Percentiles rank a stretch among this genome's conserved stretches.
phyloP scores from a whole-genome alignment of 1,140 invertebrate genomes.

The Leptinotarsa lineolata region DNA sequence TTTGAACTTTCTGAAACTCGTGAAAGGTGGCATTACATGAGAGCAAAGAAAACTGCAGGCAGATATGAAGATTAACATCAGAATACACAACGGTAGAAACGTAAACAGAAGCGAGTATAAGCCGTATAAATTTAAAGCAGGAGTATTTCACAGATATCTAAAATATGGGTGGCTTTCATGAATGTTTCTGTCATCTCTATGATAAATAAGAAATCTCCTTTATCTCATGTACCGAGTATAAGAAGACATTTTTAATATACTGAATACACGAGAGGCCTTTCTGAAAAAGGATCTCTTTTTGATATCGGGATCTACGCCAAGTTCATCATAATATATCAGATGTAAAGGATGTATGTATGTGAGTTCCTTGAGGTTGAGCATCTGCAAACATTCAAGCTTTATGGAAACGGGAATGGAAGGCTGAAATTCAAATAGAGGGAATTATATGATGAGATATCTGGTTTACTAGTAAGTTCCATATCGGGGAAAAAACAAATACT shows the following conservation, averaged over 20 bases:
- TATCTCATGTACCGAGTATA: slow-evolving; percentile 33
- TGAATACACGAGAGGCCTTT: slow-evolving; percentile 18
- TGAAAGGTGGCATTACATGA: slow-evolving; percentile 12
- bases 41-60: slow-evolving; percentile 15
- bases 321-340: slow-evolving; percentile 17
- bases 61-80: slow-evolving; percentile 19
- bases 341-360: slow-evolving; percentile 10
- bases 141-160: slow-evolving; percentile 36
- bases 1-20: not conserved
- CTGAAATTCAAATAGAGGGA: too few relatives aligned
- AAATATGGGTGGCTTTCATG: slow-evolving; percentile 43
- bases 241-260: slow-evolving; percentile 30
- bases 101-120: slow-evolving; percentile 3
- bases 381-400: not conserved
- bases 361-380: slow-evolving; percentile 8
- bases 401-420: too few relatives aligned
- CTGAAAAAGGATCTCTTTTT: slow-evolving; percentile 22
- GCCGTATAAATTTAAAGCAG: slow-evolving; percentile 13
- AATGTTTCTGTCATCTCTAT: slow-evolving; percentile 45
- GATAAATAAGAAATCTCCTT: slow-evolving; percentile 47
- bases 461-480: too few relatives aligned
- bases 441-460: too few relatives aligned
- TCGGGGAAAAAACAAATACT: too few relatives aligned
- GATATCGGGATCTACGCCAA: slow-evolving; percentile 21
- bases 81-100: slow-evolving; percentile 16